A percentile compares a stretch with the other conserved stretches of the same genome.
phyloP scores from a whole-genome alignment of 2,888 invertebrate species.

The Hylaea fasciaria region DNA sequence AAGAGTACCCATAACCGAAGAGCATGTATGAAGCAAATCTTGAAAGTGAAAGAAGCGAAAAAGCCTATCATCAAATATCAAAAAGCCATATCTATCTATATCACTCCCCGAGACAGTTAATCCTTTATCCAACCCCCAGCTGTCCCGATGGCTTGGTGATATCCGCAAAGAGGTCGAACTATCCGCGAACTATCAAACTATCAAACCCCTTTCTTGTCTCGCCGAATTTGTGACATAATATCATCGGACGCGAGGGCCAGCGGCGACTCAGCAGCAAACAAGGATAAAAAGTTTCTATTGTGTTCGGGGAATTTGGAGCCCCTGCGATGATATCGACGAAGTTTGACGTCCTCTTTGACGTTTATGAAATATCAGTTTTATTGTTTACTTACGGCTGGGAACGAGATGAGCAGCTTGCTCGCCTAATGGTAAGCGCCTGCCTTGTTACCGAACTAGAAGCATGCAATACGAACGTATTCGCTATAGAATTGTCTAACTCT shows the following conservation, averaged over 20 bases:
- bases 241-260: constrained; percentile 2
- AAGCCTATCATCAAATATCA: too few species aligned
- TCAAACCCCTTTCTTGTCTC: constrained; percentile 13
- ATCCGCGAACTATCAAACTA: constrained; percentile 15
- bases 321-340: neutral
- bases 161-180: constrained; percentile 23
- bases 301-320: constrained; percentile 1
- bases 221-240: constrained; percentile 7
- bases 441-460: too few species aligned
- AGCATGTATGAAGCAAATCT: too few species aligned
- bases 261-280: neutral
- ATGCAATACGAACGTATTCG: too few species aligned
- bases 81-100: too few species aligned
- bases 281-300: constrained; percentile 7
- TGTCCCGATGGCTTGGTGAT: neutral
- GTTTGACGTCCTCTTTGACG: neutral
- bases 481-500: too few species aligned
- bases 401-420: too few species aligned
- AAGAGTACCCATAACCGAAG: too few species aligned
- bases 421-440: too few species aligned
- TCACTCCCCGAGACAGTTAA: neutral
- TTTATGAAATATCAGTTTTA: too few species aligned
- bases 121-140: neutral
- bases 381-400: too few species aligned
- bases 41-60: too few species aligned